Evolutionary conservation across 1,140 invertebrate species (phyloP), one percentile per base, ranked within the genome.

Genomic region (Calliphora vicina): DNA sequence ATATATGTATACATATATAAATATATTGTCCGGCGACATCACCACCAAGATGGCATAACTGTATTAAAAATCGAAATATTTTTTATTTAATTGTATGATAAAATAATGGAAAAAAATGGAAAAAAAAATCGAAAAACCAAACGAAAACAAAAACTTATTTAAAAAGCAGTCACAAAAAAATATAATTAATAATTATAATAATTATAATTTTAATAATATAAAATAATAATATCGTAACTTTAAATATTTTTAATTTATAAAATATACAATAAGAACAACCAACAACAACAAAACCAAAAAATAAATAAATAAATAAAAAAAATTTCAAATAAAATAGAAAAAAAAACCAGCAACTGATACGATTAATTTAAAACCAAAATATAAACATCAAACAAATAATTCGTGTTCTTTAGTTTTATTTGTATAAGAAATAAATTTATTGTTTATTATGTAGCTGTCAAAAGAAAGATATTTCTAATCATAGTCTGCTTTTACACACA

Each of bases 181-280:
- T 35, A n/a, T 35, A 35, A 76, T 23, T 35, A 76, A 76, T 35
- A 76, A 74, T 74, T 23, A 74, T 27, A 23, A 73, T 73, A 74
- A 74, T 74, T 74, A 74, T 74, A 74, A 74, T 74, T 27, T 23
- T 76, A 43, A 42, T 35, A 27, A 81, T n/a, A n/a, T n/a, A n/a
- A n/a, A n/a, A n/a, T 61, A 81, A 61, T 61, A 29, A 81, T 81
- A 81, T 78, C 42, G 35, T 78, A 78, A 78, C 74, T 78, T 78
- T 78, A 78, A 78, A 78, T 78, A 42, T 78, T 78, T 67, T 81
- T 67, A 81, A 81, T 67, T 81, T 67, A 81, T 81, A 71, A 81
- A 81, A 67, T 67, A 81, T 81, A 29, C 23, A 57, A 67, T 81
- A 81, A 81, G 25, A 61, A 81, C 20, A 81, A 67, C 27, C 80